Evolutionary conservation across 2,797 vertebrate genomes (phyloP), one percentile per base, ranked within the genome.

Genomic region (Adelosebastes latens): DNA sequence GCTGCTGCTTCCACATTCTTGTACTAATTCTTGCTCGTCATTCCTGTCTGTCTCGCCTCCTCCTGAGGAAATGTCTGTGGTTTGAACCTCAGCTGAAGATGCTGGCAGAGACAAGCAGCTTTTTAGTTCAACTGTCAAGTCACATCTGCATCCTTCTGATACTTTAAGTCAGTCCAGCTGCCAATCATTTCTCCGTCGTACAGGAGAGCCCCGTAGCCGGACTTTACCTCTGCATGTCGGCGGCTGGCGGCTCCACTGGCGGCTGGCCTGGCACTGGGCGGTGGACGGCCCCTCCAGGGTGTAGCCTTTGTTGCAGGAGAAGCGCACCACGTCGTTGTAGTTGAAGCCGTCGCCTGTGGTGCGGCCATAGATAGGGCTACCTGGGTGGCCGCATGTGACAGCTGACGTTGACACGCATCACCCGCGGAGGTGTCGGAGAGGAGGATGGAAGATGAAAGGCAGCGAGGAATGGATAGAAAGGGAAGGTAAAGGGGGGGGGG

Each of bases 321-420:
- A 99, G 42, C 95, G 97, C 64, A 99, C 98, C 75, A 98, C 93
- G 0, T 99, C 98, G 77, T 99, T 98, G 93, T 98, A 98, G 93
- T 99, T 99, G 90, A 98, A 99, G 88, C 98, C 98, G 3, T 97
- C 98, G 67, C 98, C 99, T 83, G 95, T 96, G 77, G 99, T 98
- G 89, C 97, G 97, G 76, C 99, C 99, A 74, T 99, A 99, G 93
- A 99, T 99, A 5, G 99, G 98, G 84, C 98, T 99, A 0, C 99
- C 98, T 3, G 99, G 99, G 85, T 99, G 99, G 83, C 99, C 99
- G 66, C 99, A 99, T 80, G 98, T 99, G 90, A 99, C 93, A 1
- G 99, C 99, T 99, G 83, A 13, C 58, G 82, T 69, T 25, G 59
- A 83, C 58, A 52, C 14, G n/a, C 22, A 74, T 66, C 63, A 79